phyloP scores from a whole-genome alignment of 2,113 vertebrate species.

The Echinops telfairi region DNA sequence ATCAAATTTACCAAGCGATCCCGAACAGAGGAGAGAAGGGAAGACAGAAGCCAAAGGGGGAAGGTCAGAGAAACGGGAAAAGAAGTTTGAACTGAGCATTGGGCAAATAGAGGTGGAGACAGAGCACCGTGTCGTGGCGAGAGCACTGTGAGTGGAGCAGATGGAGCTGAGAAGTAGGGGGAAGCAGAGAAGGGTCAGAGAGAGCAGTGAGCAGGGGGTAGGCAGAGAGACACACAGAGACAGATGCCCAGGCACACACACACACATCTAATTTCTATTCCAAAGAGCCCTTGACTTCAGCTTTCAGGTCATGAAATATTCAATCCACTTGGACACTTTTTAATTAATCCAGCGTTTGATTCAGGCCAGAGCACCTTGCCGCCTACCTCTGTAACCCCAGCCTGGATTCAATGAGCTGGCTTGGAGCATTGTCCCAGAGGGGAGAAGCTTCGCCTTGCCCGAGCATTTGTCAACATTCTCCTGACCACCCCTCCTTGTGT shows the following conservation, averaged over 20 bases:
- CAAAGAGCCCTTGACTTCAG: slow-evolving; percentile 60
- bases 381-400: not conserved
- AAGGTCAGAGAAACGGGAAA: not conserved
- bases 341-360: slow-evolving; percentile 73
- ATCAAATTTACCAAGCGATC: not conserved
- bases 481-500: not conserved
- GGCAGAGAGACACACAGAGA: not conserved
- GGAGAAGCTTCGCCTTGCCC: not conserved
- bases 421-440: not conserved
- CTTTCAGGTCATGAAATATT: slow-evolving; percentile 74
- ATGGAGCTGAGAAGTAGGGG: not conserved
- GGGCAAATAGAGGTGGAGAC: not conserved
- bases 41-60: not conserved
- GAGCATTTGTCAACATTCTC: not conserved
- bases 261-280: slow-evolving; percentile 57
- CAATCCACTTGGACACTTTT: slow-evolving; percentile 65
- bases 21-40: not conserved
- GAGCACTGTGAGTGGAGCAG: not conserved
- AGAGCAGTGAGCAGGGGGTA: not conserved
- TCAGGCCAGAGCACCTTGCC: slow-evolving; percentile 31
- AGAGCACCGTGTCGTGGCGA: rapidly evolving
- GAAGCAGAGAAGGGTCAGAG: not conserved
- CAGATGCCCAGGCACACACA: not conserved
- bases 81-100: not conserved
- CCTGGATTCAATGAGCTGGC: not conserved